These are phyloP conservation scores for Lucilia cuprina DNA, from an alignment of 1,140 invertebrate genomes.

Conservation along the genomic window DNA sequence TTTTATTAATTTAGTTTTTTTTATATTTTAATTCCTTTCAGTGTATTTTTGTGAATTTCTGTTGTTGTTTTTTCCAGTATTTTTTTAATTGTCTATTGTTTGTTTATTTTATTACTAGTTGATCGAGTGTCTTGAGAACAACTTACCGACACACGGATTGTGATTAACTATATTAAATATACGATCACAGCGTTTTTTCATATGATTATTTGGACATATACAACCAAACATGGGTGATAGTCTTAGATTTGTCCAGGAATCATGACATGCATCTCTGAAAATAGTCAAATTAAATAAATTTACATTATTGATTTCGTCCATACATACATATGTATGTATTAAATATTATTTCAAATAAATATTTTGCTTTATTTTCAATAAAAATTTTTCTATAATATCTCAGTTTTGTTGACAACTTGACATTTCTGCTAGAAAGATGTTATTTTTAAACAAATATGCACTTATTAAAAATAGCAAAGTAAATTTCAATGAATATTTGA, in stretches of 20 bases:
- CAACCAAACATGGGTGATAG: constrained; percentile 88
- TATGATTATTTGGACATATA: constrained; percentile 87
- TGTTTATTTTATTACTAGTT: background rate
- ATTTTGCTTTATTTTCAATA: too few relatives aligned
- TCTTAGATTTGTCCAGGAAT: constrained; percentile 82
- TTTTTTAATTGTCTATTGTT: constrained; percentile 24
- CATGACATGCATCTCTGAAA: constrained; percentile 80
- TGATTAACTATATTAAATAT: constrained; percentile 87
- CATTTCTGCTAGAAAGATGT: too few relatives aligned
- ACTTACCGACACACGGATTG: constrained; percentile 91
- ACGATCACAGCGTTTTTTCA: constrained; percentile 84
- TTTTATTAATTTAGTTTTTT: constrained; percentile 20
- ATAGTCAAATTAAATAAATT: background rate
- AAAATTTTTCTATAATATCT: too few relatives aligned
- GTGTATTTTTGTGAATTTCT: constrained; percentile 20
- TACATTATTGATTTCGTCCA: too few relatives aligned
- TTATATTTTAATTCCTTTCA: constrained; percentile 24
- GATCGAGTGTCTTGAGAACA: constrained; percentile 38
- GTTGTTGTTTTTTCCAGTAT: constrained; percentile 34
- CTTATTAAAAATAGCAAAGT: too few relatives aligned
- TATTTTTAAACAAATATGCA: too few relatives aligned
- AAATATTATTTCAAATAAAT: too few relatives aligned
- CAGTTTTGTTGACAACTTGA: too few relatives aligned
- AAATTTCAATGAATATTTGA: too few relatives aligned
- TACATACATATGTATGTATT: too few relatives aligned